Evolutionary conservation across 2,113 vertebrate genomes (phyloP).

Genomic region (Pachypanchax playfairii): DNA sequence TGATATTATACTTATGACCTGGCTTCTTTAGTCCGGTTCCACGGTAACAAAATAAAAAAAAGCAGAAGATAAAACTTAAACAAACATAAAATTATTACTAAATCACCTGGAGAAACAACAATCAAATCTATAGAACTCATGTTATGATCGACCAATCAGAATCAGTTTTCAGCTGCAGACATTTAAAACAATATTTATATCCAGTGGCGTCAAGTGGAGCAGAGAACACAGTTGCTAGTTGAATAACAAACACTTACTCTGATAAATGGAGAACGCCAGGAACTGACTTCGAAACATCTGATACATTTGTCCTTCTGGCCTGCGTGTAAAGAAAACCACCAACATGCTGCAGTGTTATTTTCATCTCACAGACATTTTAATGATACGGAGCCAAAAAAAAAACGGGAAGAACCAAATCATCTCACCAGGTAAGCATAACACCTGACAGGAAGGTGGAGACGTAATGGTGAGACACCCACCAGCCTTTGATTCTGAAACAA

Average conservation of each 20-base stretch:
- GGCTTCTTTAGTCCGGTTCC: too few relatives aligned
- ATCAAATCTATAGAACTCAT: neutral
- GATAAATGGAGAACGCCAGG: conserved; percentile 96
- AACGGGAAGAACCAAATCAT: neutral
- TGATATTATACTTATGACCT: neutral
- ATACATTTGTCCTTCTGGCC: conserved; percentile 95
- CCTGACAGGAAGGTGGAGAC: conserved; percentile 96
- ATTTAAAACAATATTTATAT: too few relatives aligned
- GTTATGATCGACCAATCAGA: too few relatives aligned
- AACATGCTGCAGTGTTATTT: neutral
- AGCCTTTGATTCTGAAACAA: conserved; percentile 90
- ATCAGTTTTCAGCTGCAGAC: neutral
- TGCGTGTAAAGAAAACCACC: conserved; percentile 44
- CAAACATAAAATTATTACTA: neutral
- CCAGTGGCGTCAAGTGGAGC: too few relatives aligned
- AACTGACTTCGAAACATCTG: conserved; percentile 97
- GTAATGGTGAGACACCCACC: conserved; percentile 99
- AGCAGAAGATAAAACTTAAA: too few relatives aligned
- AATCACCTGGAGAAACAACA: neutral
- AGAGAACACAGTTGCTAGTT: neutral
- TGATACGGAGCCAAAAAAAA: neutral
- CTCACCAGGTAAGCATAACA: conserved; percentile 97
- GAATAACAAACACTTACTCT: conserved; percentile 84
- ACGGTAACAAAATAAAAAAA: too few relatives aligned
- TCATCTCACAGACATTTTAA: neutral